Conservation (phyloP, 2,113 vertebrate genomes). For the Atlantisia rogersi region DNA sequence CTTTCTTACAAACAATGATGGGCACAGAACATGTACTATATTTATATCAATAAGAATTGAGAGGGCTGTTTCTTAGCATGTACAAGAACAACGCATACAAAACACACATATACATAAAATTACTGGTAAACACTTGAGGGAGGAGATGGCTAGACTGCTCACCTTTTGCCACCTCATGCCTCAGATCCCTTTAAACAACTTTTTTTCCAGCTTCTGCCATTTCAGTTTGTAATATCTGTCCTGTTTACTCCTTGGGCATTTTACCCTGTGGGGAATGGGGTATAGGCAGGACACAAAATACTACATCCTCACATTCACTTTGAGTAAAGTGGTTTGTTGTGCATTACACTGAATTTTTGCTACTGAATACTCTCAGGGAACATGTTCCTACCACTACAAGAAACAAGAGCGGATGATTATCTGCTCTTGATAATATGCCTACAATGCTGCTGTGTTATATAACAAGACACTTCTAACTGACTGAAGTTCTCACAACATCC, state of each 20-base stretch:
- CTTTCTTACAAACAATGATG: neutral
- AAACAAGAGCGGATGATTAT: neutral
- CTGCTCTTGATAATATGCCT: neutral
- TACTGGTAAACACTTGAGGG: neutral
- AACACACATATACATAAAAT: neutral
- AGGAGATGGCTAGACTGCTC: neutral
- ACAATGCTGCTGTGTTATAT: neutral
- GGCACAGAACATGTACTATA: neutral
- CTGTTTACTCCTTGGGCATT: neutral
- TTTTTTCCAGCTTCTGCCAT: neutral
- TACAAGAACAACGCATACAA: neutral
- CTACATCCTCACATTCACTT: neutral
- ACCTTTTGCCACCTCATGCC: neutral
- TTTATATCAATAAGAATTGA: neutral
- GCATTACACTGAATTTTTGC: neutral
- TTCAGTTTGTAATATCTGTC: neutral
- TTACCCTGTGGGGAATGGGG: neutral
- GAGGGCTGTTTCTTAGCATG: neutral
- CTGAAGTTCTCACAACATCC: neutral
- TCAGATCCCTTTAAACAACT: neutral
- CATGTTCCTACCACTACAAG: neutral
- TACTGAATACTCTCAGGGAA: no score
- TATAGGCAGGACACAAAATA: neutral
- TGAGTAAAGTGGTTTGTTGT: neutral
- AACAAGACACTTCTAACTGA: neutral